Base-by-base conservation (phyloP, 2,113 vertebrate genomes). In the Aviceda subcristata region DNA sequence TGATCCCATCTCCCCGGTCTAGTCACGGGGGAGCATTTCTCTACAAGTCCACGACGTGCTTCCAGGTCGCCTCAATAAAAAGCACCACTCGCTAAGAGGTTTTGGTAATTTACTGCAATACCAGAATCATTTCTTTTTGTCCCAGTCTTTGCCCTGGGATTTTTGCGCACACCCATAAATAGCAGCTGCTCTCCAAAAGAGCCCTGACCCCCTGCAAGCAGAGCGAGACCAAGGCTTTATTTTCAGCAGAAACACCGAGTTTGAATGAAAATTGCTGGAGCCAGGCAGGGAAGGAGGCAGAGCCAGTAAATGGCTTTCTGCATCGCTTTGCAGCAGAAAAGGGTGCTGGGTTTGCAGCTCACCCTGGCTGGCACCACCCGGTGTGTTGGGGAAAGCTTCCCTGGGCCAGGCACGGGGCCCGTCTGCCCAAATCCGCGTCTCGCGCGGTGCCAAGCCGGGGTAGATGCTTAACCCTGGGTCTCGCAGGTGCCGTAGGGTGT, bases 1-100 rank as follows among this genome's bases (percentile, higher is more conserved):
- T 34, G 32, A 34, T 20, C 83, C 1, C 0, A 3, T 60, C 26
- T 72, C 29, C 51, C 29, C 0, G 0, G 7, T 29, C 5, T 34
- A 20, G 18, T 23, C 10, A 3, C 0, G 7, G 23, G 12, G 1
- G 24, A 8, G 3, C 6, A 15, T 53, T 91, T 84, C 63, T 77
- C 19, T 48, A 11, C 63, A 16, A 68, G 15, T 5, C 36, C 24
- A 4, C 32, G 14, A 11, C 0, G 1, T 38, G 19, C 67, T 79
- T 63, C 48, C 46, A 45, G 39, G 39, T 39, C 2, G 12, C n/a
- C 60, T 57, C n/a, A 23, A 2, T 34, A 24, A 71, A 67, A 78
- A 82, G 6, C n/a, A 48, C 23, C 29, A 1, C 38, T 71, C 11
- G 3, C 32, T 55, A 7, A 29, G n/a, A 82, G 30, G 16, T 34